phyloP scores from a whole-genome alignment of 2,888 invertebrate genomes.

The Archips crataeganus region DNA sequence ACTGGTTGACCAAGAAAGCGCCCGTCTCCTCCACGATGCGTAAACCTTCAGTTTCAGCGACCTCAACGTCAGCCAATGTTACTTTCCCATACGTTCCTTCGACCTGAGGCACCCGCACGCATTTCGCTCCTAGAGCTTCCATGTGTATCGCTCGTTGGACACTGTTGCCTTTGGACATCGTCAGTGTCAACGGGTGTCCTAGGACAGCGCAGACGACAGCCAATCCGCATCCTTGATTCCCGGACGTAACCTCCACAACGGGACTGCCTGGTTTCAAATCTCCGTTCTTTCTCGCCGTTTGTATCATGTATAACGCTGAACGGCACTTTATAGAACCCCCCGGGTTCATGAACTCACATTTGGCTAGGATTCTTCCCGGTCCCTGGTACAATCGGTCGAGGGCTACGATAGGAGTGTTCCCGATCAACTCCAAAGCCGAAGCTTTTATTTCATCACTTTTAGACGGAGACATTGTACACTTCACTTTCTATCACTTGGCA shows the following conservation, averaged over 20 bases:
- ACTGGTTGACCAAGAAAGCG: conserved; percentile 77
- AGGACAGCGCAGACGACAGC: conserved; percentile 79
- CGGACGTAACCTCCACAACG: conserved; percentile 77
- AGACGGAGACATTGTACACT: conserved; percentile 51
- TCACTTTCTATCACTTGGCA: conserved; percentile 1
- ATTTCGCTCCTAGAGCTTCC: conserved; percentile 79
- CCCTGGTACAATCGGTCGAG: conserved; percentile 74
- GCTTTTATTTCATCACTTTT: conserved; percentile 70
- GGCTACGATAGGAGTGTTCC: conserved; percentile 77
- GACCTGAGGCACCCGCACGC: conserved; percentile 75
- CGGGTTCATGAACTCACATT: conserved; percentile 83
- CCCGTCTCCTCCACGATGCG: conserved; percentile 65
- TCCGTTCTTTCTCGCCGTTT: conserved; percentile 64
- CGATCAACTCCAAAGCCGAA: conserved; percentile 78
- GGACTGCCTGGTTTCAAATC: conserved; percentile 67
- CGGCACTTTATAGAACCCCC: conserved; percentile 79
- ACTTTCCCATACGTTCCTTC: conserved; percentile 80
- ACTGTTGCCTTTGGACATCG: conserved; percentile 81
- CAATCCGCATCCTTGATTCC: conserved; percentile 79
- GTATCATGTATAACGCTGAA: conserved; percentile 75
- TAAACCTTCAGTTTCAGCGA: conserved; percentile 68
- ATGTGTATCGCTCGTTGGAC: conserved; percentile 77
- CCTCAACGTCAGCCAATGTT: conserved; percentile 71
- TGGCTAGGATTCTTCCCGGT: conserved; percentile 75
- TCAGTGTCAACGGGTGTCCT: conserved; percentile 73